A percentile compares a stretch with the other conserved stretches of the same genome.
Evolutionary conservation across 2,797 vertebrate genomes (phyloP).

Genomic region (Natrix natrix): DNA sequence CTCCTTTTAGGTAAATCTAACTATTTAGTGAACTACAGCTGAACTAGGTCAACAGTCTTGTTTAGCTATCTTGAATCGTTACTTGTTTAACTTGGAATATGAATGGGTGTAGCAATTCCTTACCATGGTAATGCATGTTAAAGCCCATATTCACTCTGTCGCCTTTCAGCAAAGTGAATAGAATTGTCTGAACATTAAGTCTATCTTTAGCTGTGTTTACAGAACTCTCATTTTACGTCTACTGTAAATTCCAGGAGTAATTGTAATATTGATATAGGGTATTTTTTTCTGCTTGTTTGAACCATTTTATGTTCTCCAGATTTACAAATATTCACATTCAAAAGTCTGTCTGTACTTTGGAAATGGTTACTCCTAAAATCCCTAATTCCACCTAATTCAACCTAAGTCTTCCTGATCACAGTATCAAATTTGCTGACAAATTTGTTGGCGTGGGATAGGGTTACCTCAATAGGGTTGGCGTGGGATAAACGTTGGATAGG

Average conservation of each 20-base stretch:
- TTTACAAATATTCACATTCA: background rate
- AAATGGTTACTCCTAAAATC: background rate
- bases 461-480: too few relatives aligned
- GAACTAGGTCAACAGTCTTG: background rate
- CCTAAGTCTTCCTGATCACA: background rate
- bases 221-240: background rate
- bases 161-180: background rate
- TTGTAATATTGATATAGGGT: background rate
- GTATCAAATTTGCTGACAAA: background rate
- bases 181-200: background rate
- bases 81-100: background rate
- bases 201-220: background rate
- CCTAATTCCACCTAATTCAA: background rate
- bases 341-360: background rate
- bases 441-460: background rate
- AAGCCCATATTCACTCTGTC: background rate
- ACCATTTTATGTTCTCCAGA: background rate
- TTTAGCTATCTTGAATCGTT: background rate
- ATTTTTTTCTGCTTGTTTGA: background rate
- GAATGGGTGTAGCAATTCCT: background rate
- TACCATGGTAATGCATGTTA: background rate
- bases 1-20: background rate
- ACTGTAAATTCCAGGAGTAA: background rate
- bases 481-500: background rate
- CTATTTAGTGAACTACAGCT: background rate